Evolutionary conservation across 2,113 vertebrate genomes (phyloP).

Genomic region (Zonotrichia leucophrys): DNA sequence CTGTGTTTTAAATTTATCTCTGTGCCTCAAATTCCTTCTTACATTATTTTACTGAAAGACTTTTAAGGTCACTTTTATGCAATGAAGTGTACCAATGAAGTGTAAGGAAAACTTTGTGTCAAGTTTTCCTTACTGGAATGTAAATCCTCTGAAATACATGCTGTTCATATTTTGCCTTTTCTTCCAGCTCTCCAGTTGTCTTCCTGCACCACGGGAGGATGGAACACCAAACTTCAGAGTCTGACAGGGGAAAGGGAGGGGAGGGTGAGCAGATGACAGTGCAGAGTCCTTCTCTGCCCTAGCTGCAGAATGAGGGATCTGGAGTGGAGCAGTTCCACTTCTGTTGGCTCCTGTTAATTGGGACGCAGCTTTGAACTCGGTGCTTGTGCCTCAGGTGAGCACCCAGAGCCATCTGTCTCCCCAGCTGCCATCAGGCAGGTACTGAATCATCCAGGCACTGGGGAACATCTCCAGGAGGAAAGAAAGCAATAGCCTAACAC

Average conservation of each 20-base stretch:
- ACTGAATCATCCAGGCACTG: rapidly evolving
- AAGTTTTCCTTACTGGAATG: not conserved
- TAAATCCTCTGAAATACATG: not conserved
- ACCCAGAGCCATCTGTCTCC: not conserved
- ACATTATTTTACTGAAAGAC: not conserved
- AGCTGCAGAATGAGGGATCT: not conserved
- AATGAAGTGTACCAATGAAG: not conserved
- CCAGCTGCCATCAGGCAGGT: not conserved
- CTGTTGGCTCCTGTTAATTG: not conserved
- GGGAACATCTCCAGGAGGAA: not conserved
- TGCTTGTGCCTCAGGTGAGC: rapidly evolving
- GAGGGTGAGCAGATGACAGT: rapidly evolving
- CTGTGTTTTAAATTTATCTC: not conserved
- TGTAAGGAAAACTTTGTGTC: not conserved
- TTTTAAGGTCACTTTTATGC: not conserved
- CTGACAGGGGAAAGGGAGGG: not conserved
- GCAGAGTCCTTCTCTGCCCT: not conserved
- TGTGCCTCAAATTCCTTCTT: not conserved
- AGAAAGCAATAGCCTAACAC: not conserved
- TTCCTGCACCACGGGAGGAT: not conserved
- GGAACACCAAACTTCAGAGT: not conserved
- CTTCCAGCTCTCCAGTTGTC: not conserved
- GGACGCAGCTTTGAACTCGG: rapidly evolving
- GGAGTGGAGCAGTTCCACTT: rapidly evolving
- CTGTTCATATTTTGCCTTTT: not conserved